Base-by-base conservation (phyloP, 2,113 vertebrate genomes). In the Cinclus cinclus region DNA sequence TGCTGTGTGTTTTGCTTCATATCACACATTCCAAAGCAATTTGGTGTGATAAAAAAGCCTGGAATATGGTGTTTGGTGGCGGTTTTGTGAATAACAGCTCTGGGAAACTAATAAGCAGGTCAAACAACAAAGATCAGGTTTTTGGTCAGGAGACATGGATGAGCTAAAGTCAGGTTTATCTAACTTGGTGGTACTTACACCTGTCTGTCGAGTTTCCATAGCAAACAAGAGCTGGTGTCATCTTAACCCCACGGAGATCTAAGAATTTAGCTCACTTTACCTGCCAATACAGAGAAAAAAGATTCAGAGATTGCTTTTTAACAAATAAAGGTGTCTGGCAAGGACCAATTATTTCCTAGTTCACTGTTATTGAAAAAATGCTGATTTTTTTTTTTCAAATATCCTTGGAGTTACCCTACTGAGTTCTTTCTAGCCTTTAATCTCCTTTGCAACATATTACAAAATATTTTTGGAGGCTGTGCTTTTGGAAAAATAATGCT, bases 1-100 rank as follows among this genome's bases (percentile, higher is more conserved):
- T 2, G 2, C 7, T 1, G 0, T 3, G 0, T 1, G 1, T n/a
- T 83, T 88, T 75, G 31, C 15, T 47, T n/a, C 18, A 6, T 11
- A 2, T 39, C 44, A 63, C 2, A 1, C 15, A 37, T 44, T 42
- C 42, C 33, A 55, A 75, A 75, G 20, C 7, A 42, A 10, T 55
- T 24, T 60, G 28, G 7, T 14, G 2, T 19, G 22, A 47, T 41
- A 39, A 2, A 42, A 42, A 28, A 9, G 6, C 41, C 49, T 49
- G 41, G 25, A 25, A 27, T 53, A 10, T 9, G 31, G 13, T 23
- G 9, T 41, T 63, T 44, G 17, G 8, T 18, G 31, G 16, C n/a
- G 9, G n/a, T 18, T 60, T 73, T 1, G 1, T 39, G 12, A 92
- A 41, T 55, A 85, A 88, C 62, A 16, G n/a, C 46, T 70, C 25